Base-by-base conservation (phyloP, 2,888 invertebrate species). In the Carabus problematicus region DNA sequence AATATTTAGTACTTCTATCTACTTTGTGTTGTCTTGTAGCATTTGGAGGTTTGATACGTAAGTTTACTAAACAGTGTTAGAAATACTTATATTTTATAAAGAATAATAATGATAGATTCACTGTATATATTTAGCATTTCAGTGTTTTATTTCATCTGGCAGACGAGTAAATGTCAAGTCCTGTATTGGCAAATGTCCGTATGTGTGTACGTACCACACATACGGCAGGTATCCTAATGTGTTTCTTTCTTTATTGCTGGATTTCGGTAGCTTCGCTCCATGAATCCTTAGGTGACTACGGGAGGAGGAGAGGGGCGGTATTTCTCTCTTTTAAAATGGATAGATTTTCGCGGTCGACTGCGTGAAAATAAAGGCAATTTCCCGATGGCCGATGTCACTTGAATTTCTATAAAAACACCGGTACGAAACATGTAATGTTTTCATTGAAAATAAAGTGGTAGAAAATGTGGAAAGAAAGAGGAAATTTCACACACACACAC, bases 281-380 rank as follows among this genome's bases (percentile, higher is more conserved):
- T 8, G 12, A 12, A 8, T 16, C 12, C n/a, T 14, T 14, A 2
- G 45, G 14, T 1, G 14, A 45, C 14, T 45, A 9, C 11, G 45
- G 45, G 14, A 12, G 8, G 42, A 42, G 9, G 8, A 8, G 42
- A 42, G 9, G 42, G 8, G 42, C 8, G 42, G 8, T 11, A 3
- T 45, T 11, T 45, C 45, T 45, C 45, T 14, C 45, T 12, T 64
- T 64, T 64, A 64, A 64, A 64, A 64, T 64, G 56, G 56, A 64
- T 56, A 54, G 64, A 64, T 55, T 45, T 7, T 64, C 47, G 56
- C 47, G 64, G 18, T 56, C 56, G 43, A 56, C 29, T 42, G 64
- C 41, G 56, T 56, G 56, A 52, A 49, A 64, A 64, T 64, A 64
- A 64, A 64, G 56, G 56, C 64, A 55, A 64, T 63, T 63, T 63